phyloP scores from a whole-genome alignment of 2,113 vertebrate species.

The Scopus umbretta region DNA sequence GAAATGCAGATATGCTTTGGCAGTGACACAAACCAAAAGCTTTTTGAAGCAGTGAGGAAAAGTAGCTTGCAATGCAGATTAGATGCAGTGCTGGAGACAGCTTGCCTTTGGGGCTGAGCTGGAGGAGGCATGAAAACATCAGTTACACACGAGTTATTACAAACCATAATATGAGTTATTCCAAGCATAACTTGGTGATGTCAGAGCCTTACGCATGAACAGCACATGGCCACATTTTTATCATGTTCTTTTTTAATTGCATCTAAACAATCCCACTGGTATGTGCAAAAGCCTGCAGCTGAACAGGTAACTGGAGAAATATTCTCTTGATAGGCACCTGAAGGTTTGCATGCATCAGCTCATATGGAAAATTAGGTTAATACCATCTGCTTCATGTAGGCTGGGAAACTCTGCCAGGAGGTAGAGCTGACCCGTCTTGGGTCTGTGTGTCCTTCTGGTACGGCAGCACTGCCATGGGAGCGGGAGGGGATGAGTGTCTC shows the following conservation, averaged over 20 bases:
- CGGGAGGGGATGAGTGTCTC: background rate
- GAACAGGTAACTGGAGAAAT: background rate
- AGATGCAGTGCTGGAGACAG: background rate
- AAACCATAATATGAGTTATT: background rate
- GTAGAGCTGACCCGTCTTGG: background rate
- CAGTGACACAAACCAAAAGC: background rate
- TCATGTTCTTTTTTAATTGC: background rate
- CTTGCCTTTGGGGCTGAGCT: background rate
- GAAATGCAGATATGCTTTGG: background rate
- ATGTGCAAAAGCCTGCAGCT: background rate
- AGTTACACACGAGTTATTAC: background rate
- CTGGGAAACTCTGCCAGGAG: background rate
- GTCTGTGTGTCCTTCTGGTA: background rate
- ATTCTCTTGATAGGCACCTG: background rate
- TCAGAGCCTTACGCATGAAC: background rate
- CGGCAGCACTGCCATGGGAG: background rate
- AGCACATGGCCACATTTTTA: background rate
- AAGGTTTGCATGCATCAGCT: background rate
- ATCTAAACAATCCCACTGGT: background rate
- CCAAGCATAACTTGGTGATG: background rate
- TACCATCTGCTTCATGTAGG: background rate
- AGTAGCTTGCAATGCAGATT: background rate
- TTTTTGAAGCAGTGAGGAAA: background rate
- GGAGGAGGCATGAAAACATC: background rate
- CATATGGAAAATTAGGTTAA: background rate